Evolutionary conservation across 2,888 invertebrate genomes (phyloP), one percentile per base, ranked within the genome.

Genomic region (Andrena hattorfiana): DNA sequence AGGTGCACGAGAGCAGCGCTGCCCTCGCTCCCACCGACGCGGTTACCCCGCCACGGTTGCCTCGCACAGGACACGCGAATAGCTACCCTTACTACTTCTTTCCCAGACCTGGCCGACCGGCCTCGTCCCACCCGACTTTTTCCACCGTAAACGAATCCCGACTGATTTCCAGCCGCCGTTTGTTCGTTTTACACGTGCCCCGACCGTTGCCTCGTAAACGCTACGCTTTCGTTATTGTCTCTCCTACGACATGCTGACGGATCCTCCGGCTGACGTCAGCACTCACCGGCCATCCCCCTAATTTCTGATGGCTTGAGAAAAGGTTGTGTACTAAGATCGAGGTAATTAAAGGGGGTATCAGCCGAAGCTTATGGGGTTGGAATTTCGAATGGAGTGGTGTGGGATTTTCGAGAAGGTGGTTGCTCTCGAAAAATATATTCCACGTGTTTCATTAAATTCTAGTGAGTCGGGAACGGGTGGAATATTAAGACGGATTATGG

Each of bases 131-230:
- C 62, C 66, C 28, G 71, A 81, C 71, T 72, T 81, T 83, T 76
- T 81, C 75, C 80, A 60, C 77, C 81, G 84, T 87, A 85, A 91
- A 90, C 91, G 89, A 89, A 86, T 88, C 88, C 87, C 83, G 81
- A 82, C 80, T 84, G 87, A 88, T 90, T 89, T 84, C 78, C 67
- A 84, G 85, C 71, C 84, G 78, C 78, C 84, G 84, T 88, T 89
- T 84, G 81, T 84, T 88, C 88, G 84, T 84, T 87, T 87, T 86
- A 84, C 87, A 87, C 86, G 83, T 56, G 66, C 79, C 28, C 67
- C 81, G 49, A 26, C 64, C 72, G 54, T 2, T n/a, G 73, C 23
- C 73, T 77, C 81, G 75, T 76, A 77, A 81, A 83, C 66, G 70
- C 35, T 49, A 59, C 67, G 48, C 42, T 80, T 79, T 56, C 70